A percentile compares a stretch with the other conserved stretches of the same genome.
These are phyloP conservation scores for Brachyptera risi DNA, from an alignment of 2,888 invertebrate species.

Conservation along the genomic window DNA sequence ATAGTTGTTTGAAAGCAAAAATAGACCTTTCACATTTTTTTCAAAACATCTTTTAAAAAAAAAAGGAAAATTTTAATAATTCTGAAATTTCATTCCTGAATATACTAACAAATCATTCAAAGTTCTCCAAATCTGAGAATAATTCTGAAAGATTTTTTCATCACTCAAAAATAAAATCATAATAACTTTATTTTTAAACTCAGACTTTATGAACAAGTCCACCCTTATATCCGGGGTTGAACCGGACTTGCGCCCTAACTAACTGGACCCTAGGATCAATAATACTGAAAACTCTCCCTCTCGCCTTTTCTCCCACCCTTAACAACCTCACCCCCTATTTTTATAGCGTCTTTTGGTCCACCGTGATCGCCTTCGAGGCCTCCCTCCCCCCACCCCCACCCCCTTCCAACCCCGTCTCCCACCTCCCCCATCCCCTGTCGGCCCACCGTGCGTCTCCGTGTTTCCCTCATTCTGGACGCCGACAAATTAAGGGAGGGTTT, in stretches of 20 bases:
- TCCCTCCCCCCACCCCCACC: background rate
- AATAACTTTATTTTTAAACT: background rate
- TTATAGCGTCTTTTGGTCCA: constrained; percentile 18
- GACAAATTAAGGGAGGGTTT: background rate
- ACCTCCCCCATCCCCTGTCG: background rate
- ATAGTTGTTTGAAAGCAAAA: constrained; percentile 1
- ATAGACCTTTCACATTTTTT: background rate
- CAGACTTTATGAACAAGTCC: constrained; percentile 14
- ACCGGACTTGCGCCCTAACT: constrained; percentile 19
- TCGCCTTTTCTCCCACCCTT: constrained; percentile 10
- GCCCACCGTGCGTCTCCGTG: background rate
- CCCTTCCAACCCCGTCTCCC: background rate
- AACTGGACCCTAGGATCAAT: constrained; percentile 19
- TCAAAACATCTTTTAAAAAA: background rate
- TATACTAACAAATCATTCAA: background rate
- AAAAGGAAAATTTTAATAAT: background rate
- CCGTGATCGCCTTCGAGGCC: constrained; percentile 4
- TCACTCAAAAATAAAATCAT: background rate
- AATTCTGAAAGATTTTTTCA: background rate
- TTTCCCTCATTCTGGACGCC: no score
- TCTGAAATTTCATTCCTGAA: background rate
- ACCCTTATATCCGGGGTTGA: constrained; percentile 17
- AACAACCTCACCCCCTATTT: constrained; percentile 19
- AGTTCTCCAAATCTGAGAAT: background rate
- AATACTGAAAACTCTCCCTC: constrained; percentile 19